Conservation (phyloP, 2,797 vertebrate genomes). For the Protosalanx chinensis region DNA sequence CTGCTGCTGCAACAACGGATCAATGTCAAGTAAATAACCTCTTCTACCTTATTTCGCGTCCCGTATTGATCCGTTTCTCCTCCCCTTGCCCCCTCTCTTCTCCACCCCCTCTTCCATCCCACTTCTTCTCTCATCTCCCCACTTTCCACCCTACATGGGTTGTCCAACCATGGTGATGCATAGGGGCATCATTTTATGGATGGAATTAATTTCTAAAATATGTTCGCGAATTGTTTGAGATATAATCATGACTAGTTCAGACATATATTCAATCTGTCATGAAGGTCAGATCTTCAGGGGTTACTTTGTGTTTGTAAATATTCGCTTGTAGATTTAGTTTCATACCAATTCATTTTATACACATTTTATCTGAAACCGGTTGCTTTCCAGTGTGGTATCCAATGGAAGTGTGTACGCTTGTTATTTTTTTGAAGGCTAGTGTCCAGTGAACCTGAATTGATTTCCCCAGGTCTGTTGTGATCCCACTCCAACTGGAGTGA, state of each 20-base stretch:
- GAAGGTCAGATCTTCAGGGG: background rate
- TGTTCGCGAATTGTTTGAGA: background rate
- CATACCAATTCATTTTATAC: background rate
- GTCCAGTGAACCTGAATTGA: slow-evolving; percentile 76
- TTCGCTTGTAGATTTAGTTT: background rate
- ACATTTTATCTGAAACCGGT: background rate
- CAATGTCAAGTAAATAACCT: slow-evolving; percentile 99
- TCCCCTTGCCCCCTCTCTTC: slow-evolving; percentile 54
- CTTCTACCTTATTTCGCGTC: slow-evolving; percentile 99
- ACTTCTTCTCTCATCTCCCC: slow-evolving; percentile 81
- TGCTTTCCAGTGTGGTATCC: background rate
- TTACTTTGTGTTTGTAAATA: background rate
- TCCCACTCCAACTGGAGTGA: slow-evolving; percentile 68
- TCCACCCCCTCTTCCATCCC: slow-evolving; percentile 77
- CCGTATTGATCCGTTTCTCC: slow-evolving; percentile 91
- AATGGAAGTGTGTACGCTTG: slow-evolving; percentile 11
- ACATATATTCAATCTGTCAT: background rate
- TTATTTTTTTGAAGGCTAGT: slow-evolving; percentile 32
- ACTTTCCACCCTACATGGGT: slow-evolving; percentile 63
- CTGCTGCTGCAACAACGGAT: slow-evolving; percentile 86
- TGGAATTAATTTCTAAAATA: slow-evolving; percentile 40
- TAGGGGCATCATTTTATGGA: slow-evolving; percentile 74
- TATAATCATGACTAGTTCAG: background rate
- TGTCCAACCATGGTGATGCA: slow-evolving; percentile 68
- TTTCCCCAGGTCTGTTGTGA: slow-evolving; percentile 67